Evolutionary conservation across 2,888 invertebrate species (phyloP).

Genomic region (Clivina fossor): DNA sequence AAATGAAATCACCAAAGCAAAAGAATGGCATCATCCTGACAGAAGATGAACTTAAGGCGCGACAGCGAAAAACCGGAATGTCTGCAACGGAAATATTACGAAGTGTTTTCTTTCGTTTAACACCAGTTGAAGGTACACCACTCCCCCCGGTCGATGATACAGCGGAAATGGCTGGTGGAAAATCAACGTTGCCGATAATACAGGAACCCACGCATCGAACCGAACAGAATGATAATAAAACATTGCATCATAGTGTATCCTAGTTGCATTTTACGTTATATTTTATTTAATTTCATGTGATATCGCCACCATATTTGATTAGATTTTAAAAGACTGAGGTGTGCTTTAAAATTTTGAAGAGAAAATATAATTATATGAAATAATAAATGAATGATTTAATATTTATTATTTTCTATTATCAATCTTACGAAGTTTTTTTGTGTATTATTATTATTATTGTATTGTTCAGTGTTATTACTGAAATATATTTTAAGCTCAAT

Average conservation of each 20-base stretch:
- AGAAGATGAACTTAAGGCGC: slow-evolving; percentile 42
- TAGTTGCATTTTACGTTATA: background rate
- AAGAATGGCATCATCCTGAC: too few relatives aligned
- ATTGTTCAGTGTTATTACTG: too few relatives aligned
- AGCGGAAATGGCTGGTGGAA: background rate
- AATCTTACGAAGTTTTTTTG: background rate
- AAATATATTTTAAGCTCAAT: too few relatives aligned
- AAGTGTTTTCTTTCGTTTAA: slow-evolving; percentile 58
- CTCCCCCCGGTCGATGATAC: background rate
- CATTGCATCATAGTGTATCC: slow-evolving; percentile 1
- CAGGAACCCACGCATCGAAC: slow-evolving; percentile 10
- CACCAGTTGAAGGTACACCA: slow-evolving; percentile 33
- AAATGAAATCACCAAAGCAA: too few relatives aligned
- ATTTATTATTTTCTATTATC: background rate
- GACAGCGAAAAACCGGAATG: slow-evolving; percentile 50
- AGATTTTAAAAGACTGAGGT: slow-evolving; percentile 18
- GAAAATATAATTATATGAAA: background rate
- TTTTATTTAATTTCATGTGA: too few relatives aligned
- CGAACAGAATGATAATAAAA: background rate
- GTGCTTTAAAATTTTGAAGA: slow-evolving; percentile 9
- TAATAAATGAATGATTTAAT: background rate
- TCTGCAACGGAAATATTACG: slow-evolving; percentile 56
- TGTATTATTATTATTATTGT: background rate
- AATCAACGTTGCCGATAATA: slow-evolving; percentile 1
- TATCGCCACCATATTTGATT: too few relatives aligned